These are phyloP conservation scores for Eucidaris tribuloides DNA, from an alignment of 35 echinoderm and acorn worm genomes.

Conservation along the genomic window DNA sequence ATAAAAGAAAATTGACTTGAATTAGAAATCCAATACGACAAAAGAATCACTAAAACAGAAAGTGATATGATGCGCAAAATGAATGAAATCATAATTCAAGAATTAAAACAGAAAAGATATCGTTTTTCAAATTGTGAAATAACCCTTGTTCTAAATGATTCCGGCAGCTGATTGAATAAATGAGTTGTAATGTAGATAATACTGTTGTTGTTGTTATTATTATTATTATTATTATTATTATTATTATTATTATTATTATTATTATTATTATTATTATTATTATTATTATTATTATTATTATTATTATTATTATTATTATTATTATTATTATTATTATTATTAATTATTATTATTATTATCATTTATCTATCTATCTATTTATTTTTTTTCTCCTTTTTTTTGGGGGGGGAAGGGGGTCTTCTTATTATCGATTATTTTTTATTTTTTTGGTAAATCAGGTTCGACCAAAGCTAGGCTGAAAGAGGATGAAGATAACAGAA, in stretches of 20 bases:
- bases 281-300: constrained; percentile 1
- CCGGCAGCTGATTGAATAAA: no score
- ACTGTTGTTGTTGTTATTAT: not conserved
- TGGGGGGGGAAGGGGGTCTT: not conserved
- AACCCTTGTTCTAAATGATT: no score
- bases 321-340: constrained; percentile 1
- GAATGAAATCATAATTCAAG: not conserved
- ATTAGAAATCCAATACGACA: no score
- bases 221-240: constrained; percentile 1
- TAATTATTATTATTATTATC: not conserved
- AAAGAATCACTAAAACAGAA: no score
- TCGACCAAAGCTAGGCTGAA: no score
- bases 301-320: constrained; percentile 1
- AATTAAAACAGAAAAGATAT: no score
- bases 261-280: constrained; percentile 1
- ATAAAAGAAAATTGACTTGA: no score
- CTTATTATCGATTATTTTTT: not conserved
- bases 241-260: constrained; percentile 1
- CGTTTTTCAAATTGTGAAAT: no score
- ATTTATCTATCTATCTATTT: no score
- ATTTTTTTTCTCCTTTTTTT: not conserved
- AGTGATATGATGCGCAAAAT: not conserved
- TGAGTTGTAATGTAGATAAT: not conserved
- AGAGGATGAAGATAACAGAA: no score
- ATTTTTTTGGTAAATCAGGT: not conserved